Base-by-base conservation (phyloP, 2,113 vertebrate species). In the Picathartes gymnocephalus region DNA sequence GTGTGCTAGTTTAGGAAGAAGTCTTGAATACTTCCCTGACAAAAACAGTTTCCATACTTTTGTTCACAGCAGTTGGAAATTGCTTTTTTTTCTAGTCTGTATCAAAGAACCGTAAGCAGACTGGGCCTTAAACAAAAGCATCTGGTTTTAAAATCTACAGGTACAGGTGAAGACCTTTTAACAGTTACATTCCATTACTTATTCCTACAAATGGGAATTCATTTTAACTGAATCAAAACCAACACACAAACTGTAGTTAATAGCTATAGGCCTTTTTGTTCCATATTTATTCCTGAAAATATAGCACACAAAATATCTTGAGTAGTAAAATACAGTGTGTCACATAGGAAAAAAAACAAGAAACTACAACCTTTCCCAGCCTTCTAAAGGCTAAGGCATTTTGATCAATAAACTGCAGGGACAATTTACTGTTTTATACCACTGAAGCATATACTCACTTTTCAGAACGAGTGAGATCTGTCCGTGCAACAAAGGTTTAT, bases 361-460 rank as follows among this genome's bases (percentile, higher is more conserved):
- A 17, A 19, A 45, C 69, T 39, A 94, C 78, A 77, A 85, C 28
- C 86, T 48, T 95, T 91, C 50, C 66, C 87, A 92, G 73, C 92
- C 86, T 86, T 96, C 90, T 83, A 94, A 95, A 81, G 81, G 68
- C 65, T 92, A 78, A 0, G 25, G 88, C 51, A 95, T 95, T 96
- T 96, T 96, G 94, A 96, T 95, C 88, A 95, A 96, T 97, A 96
- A 96, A 90, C 71, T 77, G 15, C 44, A 86, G 94, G 76, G 54
- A 35, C 56, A 95, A 97, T 95, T 97, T 93, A 94, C 64, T 86
- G 73, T 48, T 97, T 95, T 81, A 85, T 51, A 83, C 66, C 84
- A 94, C 70, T 81, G 73, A 96, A 90, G 76, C 14, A 15, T 76
- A 95, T 4, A 88, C 53, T 93, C 74, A 35, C 70, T 96, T 84